A percentile compares a stretch with the other conserved stretches of the same genome.
These are phyloP conservation scores for Drosophila ananassae DNA, from an alignment of 1,140 invertebrate species.

Conservation along the genomic window DNA sequence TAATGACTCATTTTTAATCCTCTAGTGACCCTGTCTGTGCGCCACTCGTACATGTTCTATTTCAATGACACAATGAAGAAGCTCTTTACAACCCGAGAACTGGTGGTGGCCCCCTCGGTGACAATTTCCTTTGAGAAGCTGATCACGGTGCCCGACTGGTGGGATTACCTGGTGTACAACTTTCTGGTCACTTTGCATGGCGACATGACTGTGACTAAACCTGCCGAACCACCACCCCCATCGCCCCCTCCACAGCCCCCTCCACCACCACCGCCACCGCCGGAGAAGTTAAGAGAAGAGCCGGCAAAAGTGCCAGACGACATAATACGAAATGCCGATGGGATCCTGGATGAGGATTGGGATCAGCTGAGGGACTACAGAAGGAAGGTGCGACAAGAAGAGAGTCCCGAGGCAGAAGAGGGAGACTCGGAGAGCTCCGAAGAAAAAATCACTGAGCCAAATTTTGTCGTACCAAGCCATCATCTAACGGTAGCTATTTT, in stretches of 20 bases:
- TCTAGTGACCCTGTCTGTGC: slow-evolving; percentile 66
- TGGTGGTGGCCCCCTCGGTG: slow-evolving; percentile 46
- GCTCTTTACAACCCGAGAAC: slow-evolving; percentile 55
- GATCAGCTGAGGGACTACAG: neutral
- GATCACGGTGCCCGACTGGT: slow-evolving; percentile 68
- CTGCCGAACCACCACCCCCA: no score
- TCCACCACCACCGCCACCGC: neutral
- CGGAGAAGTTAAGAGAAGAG: no score
- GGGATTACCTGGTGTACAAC: slow-evolving; percentile 59
- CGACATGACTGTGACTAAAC: slow-evolving; percentile 12
- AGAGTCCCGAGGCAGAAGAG: neutral
- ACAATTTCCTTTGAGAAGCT: slow-evolving; percentile 60
- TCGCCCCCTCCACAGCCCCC: neutral
- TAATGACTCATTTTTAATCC: neutral
- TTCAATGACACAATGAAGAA: slow-evolving; percentile 70
- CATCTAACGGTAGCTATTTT: slow-evolving; percentile 4
- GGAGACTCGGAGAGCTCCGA: neutral
- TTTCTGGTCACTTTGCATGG: slow-evolving; percentile 67
- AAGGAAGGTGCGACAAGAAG: neutral
- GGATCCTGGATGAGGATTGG: neutral
- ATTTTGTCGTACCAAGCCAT: neutral
- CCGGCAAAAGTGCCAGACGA: neutral
- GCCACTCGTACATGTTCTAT: slow-evolving; percentile 75
- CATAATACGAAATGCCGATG: neutral
- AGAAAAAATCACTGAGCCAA: neutral